These are phyloP conservation scores for Uromys caudimaculatus DNA, from an alignment of 2,797 vertebrate genomes.

Conservation along the genomic window DNA sequence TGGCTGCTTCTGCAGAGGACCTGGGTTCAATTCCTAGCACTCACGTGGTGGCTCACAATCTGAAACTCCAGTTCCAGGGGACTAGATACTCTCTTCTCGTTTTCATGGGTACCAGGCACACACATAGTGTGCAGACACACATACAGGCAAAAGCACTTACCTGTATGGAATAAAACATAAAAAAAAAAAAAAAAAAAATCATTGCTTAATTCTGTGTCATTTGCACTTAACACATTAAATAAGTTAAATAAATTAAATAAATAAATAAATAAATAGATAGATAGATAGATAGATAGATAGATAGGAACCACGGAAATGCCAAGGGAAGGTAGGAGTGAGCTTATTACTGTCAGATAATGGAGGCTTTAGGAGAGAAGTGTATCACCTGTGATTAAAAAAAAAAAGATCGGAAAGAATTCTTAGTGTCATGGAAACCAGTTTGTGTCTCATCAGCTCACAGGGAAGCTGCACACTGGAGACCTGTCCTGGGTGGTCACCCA, in stretches of 20 bases:
- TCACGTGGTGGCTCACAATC: background rate
- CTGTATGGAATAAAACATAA: background rate
- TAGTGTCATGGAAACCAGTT: background rate
- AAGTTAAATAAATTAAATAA: no score
- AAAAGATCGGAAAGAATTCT: background rate
- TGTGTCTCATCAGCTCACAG: no score
- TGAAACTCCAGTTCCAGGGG: background rate
- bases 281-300: no score
- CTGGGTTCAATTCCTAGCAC: background rate
- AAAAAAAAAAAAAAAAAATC: background rate
- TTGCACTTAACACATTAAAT: background rate
- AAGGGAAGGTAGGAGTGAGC: background rate
- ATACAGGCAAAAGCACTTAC: background rate
- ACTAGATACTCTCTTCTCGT: background rate
- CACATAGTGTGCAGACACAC: no score
- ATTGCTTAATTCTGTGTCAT: background rate
- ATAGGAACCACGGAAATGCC: background rate
- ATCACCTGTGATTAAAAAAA: background rate
- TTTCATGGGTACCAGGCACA: background rate
- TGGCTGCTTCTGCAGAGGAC: background rate
- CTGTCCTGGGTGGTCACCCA: background rate
- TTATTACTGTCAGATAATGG: background rate
- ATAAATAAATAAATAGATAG: background rate
- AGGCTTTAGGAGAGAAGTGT: background rate
- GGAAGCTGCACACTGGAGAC: background rate